Base-by-base conservation (phyloP, 2,797 vertebrate genomes). In the Chiloscyllium punctatum region DNA sequence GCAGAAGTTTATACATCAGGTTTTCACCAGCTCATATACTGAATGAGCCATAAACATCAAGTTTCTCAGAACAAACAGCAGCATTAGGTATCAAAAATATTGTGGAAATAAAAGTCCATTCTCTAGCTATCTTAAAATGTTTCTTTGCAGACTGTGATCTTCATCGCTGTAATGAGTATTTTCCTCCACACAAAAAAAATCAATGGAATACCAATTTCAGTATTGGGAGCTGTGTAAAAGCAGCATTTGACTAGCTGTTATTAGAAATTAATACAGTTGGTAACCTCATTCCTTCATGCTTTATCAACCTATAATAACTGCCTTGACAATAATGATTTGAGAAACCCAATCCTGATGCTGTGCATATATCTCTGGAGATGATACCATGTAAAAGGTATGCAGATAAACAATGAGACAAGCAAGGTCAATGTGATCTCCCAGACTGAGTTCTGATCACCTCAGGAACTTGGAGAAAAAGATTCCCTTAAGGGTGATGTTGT, bases 311-410 rank as follows among this genome's bases (percentile, higher is more conserved):
- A 71, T 42, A 71, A 72, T 69, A 72, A 94, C 69, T 95, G 71
- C 72, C 27, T 95, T 72, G 94, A 53, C 30, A 92, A 42, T 92
- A 69, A 92, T 51, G n/a, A 91, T 91, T 91, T 5, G 62, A 91
- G 88, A 91, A 91, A 91, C 57, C 57, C 13, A n/a, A 42, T 69
- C 62, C 66, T 42, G n/a, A 11, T 92, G 66, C 90, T 69, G 7
- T 92, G 13, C 62, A 42, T 16, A 42, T 27, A 42, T 27, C 37
- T 92, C n/a, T 69, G 9, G 90, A 69, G n/a, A 27, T 92, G 18
- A 0, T 37, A 92, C 42, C n/a, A 69, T 92, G 6, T 90, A 66
- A 16, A 90, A 90, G 13, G 57, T 62, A 90, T n/a, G 33, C 21
- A 33, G 30, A 90, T 33, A 62, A 88, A 33, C 9, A 57, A 6